Conservation (phyloP, 2,888 invertebrate species). For the Noctuana brunneofusca region DNA sequence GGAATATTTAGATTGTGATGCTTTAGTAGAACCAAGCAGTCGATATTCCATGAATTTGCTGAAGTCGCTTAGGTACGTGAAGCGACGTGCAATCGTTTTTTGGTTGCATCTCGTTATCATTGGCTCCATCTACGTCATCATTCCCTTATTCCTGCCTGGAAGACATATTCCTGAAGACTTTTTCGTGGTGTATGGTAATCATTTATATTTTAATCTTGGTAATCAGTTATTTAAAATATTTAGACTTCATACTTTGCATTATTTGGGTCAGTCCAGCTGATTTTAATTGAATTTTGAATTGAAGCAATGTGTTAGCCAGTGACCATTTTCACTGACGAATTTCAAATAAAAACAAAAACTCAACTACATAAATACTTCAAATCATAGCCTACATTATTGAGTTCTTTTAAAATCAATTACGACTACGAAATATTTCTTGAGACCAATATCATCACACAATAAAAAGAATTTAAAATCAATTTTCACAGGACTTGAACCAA, state of each 20-base stretch:
- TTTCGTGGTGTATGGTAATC: constrained; percentile 48
- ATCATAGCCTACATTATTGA: no score
- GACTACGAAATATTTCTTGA: no score
- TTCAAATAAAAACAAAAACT: no score
- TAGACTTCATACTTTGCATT: not conserved
- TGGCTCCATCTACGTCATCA: constrained; percentile 47
- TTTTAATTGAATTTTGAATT: no score
- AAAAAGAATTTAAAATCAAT: no score
- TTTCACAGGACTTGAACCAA: constrained; percentile 55
- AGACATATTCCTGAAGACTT: constrained; percentile 51
- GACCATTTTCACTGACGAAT: no score
- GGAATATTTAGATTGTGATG: constrained; percentile 47
- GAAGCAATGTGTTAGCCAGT: no score
- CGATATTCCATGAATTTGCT: constrained; percentile 51
- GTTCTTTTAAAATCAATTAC: no score
- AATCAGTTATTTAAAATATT: not conserved
- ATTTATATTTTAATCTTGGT: not conserved
- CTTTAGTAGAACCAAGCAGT: constrained; percentile 42
- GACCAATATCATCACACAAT: no score
- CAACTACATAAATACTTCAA: no score
- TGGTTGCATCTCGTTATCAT: constrained; percentile 54
- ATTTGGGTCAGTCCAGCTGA: not conserved
- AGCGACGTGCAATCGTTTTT: constrained; percentile 52
- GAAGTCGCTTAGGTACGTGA: constrained; percentile 47
- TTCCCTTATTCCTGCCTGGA: constrained; percentile 49